phyloP scores from a whole-genome alignment of 1,140 invertebrate genomes.

The Drosophila neocordata region DNA sequence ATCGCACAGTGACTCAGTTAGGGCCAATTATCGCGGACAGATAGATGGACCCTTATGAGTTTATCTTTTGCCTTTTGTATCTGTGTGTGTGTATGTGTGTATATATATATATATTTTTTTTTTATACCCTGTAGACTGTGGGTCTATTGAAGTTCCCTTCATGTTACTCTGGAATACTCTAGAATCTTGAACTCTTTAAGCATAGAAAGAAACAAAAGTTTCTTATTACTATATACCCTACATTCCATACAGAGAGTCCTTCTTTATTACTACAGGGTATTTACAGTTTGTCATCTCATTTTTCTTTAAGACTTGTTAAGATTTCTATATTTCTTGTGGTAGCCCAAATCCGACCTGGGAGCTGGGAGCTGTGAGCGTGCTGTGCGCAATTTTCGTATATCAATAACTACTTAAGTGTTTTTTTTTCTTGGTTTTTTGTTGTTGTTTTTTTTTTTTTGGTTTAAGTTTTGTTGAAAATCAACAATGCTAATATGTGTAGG shows the following conservation, averaged over 20 bases:
- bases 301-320: too few species aligned
- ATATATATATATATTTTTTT: too few species aligned
- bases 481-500: constrained; percentile 75
- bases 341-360: neutral
- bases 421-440: neutral
- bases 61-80: neutral
- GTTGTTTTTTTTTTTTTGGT: neutral
- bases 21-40: constrained; percentile 49
- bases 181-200: too few species aligned
- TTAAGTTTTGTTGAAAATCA: constrained; percentile 49
- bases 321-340: neutral
- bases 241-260: too few species aligned
- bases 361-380: constrained; percentile 22
- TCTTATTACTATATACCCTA: too few species aligned
- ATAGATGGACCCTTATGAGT: constrained; percentile 10
- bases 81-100: too few species aligned
- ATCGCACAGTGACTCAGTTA: constrained; percentile 54
- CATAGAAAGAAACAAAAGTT: too few species aligned
- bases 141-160: too few species aligned
- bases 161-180: too few species aligned
- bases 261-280: neutral
- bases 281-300: neutral
- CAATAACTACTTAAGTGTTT: constrained; percentile 45
- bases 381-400: constrained; percentile 51
- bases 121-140: too few species aligned